Evolutionary conservation across 2,888 invertebrate genomes (phyloP), one percentile per base, ranked within the genome.

Genomic region (Entomobrya multifasciata): DNA sequence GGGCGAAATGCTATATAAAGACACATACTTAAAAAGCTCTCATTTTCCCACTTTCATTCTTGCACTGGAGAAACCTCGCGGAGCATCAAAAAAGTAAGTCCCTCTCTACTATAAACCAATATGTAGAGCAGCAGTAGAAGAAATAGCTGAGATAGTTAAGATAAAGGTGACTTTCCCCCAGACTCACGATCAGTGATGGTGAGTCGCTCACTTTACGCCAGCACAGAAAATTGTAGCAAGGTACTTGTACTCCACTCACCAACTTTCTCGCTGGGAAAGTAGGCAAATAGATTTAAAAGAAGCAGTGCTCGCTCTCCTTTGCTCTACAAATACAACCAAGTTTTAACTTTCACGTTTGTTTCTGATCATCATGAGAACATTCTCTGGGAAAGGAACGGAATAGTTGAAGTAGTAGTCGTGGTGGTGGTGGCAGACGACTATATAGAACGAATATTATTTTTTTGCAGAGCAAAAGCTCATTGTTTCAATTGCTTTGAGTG

Each of bases 161-260:
- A 52, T 52, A 74, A 49, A 74, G 52, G 72, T 74, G 72, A 74
- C 72, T 74, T 49, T 74, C 52, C 22, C 52, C 27, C 15, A 10
- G 70, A 72, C n/a, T n/a, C 81, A 81, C 47, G 11, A 47, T n/a
- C n/a, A n/a, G n/a, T n/a, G n/a, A n/a, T n/a, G n/a, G n/a, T n/a
- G n/a, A n/a, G n/a, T n/a, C n/a, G 81, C 70, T 52, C 22, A 13
- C 67, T n/a, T n/a, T n/a, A 52, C 55, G 22, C 60, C 22, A 25
- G 5, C 8, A 81, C 60, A 81, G 44, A 36, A 80, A 81, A 72
- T 81, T 70, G 55, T 81, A 47, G 70, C 25, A 55, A 47, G 25
- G 70, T 55, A 81, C 70, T 81, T 44, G 55, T 47, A 62, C 76
- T 83, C 76, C 70, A 76, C 76, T 83, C 83, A 76, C 62, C 83